A percentile compares a stretch with the other conserved stretches of the same genome.
phyloP scores from a whole-genome alignment of 1,140 invertebrate species.

The Hormaphis cornu region DNA sequence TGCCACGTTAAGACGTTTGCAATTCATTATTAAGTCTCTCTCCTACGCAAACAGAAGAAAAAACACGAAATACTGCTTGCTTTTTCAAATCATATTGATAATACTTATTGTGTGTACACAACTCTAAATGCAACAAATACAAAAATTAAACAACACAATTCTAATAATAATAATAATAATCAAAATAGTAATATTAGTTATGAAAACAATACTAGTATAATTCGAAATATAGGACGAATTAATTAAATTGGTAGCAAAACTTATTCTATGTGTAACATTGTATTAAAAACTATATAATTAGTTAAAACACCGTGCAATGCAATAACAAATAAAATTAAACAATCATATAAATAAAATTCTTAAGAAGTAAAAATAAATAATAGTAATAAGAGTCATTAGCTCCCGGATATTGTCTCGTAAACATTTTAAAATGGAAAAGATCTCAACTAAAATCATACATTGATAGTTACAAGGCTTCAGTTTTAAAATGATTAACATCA shows the following conservation, averaged over 20 bases:
- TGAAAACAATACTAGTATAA: too few relatives aligned
- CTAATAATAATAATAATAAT: background rate
- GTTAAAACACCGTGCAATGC: background rate
- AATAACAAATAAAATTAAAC: slow-evolving; percentile 12
- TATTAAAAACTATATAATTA: background rate
- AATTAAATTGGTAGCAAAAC: background rate
- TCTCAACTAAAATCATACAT: background rate
- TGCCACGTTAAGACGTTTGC: background rate
- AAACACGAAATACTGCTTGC: slow-evolving; percentile 1
- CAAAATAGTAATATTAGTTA: background rate
- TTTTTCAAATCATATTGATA: background rate
- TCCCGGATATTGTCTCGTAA: background rate
- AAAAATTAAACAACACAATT: background rate
- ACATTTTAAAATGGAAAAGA: background rate
- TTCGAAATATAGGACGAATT: background rate
- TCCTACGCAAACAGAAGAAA: background rate
- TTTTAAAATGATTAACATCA: background rate
- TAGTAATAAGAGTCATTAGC: background rate
- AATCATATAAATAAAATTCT: background rate
- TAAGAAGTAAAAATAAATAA: slow-evolving; percentile 2
- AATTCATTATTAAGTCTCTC: background rate
- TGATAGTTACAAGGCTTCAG: background rate
- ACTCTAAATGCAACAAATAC: slow-evolving; percentile 20
- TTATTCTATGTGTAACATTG: background rate
- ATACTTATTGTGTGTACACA: background rate